These are phyloP conservation scores for Cyanistes caeruleus DNA, from an alignment of 2,113 vertebrate species.

Conservation along the genomic window DNA sequence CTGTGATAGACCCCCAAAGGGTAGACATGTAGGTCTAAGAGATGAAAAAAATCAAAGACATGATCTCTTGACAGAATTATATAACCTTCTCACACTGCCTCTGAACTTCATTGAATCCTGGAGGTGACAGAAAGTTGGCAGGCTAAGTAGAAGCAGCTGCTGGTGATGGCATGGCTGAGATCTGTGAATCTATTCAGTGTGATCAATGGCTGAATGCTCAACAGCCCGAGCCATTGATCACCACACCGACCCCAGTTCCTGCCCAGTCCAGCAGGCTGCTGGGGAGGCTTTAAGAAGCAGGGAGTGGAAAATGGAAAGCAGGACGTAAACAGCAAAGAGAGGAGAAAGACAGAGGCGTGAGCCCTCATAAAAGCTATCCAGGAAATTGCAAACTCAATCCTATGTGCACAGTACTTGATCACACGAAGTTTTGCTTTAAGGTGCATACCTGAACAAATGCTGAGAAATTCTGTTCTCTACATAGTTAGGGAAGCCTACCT, in stretches of 20 bases:
- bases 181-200: neutral
- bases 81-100: slow-evolving; percentile 42
- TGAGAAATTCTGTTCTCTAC: neutral
- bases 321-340: neutral
- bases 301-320: neutral
- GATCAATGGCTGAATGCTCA: slow-evolving; percentile 33
- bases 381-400: slow-evolving; percentile 34
- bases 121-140: slow-evolving; percentile 45
- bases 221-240: slow-evolving; percentile 37
- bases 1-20: slow-evolving; percentile 49
- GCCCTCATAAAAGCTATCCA: neutral
- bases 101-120: slow-evolving; percentile 33
- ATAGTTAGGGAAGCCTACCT: neutral
- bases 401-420: neutral
- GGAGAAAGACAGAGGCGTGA: neutral
- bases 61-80: slow-evolving; percentile 60
- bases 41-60: slow-evolving; percentile 56
- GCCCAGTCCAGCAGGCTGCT: slow-evolving; percentile 5
- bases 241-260: slow-evolving; percentile 39
- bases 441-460: neutral
- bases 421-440: slow-evolving; percentile 30
- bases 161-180: neutral
- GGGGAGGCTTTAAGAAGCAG: neutral
- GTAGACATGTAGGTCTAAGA: slow-evolving; percentile 24
- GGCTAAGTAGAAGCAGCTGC: slow-evolving; percentile 59